A percentile compares a stretch with the other conserved stretches of the same genome.
Conservation (phyloP, 2,888 invertebrate genomes). For the Beris morrisii region DNA sequence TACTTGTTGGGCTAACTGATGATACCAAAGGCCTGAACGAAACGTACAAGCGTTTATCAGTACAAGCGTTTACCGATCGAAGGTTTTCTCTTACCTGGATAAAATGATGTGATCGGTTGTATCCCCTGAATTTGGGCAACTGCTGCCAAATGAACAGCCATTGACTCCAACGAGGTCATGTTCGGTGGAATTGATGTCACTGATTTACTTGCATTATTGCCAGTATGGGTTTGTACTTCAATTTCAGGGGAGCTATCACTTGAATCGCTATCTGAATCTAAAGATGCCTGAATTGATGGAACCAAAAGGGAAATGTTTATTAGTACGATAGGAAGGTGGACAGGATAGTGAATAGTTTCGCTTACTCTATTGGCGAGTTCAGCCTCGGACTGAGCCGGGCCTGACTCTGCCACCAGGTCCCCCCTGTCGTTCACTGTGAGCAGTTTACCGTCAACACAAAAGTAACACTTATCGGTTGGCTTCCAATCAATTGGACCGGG, state of each 20-base stretch:
- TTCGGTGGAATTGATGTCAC: slow-evolving; percentile 51
- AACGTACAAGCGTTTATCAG: background rate
- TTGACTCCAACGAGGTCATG: slow-evolving; percentile 66
- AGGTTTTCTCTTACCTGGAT: slow-evolving; percentile 46
- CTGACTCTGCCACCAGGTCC: slow-evolving; percentile 56
- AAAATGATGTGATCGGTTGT: slow-evolving; percentile 43
- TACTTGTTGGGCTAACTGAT: slow-evolving; percentile 47
- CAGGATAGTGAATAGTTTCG: background rate
- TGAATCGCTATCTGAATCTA: slow-evolving; percentile 69
- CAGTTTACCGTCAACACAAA: slow-evolving; percentile 77
- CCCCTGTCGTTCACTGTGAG: slow-evolving; percentile 58
- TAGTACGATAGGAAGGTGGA: background rate
- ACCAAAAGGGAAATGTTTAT: background rate
- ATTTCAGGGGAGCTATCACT: slow-evolving; percentile 60
- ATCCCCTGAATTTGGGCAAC: slow-evolving; percentile 60
- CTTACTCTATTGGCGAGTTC: slow-evolving; percentile 50
- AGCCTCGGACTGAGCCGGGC: slow-evolving; percentile 50
- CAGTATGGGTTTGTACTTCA: slow-evolving; percentile 47
- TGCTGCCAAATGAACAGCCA: slow-evolving; percentile 69
- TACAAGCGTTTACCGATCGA: slow-evolving; percentile 1
- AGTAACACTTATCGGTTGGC: slow-evolving; percentile 82
- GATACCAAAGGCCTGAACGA: slow-evolving; percentile 39
- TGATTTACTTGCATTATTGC: slow-evolving; percentile 56
- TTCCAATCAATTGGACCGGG: slow-evolving; percentile 70
- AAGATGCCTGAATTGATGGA: slow-evolving; percentile 58